These are phyloP conservation scores for Eufriesea mexicana DNA, from an alignment of 1,140 invertebrate species.

Conservation along the genomic window DNA sequence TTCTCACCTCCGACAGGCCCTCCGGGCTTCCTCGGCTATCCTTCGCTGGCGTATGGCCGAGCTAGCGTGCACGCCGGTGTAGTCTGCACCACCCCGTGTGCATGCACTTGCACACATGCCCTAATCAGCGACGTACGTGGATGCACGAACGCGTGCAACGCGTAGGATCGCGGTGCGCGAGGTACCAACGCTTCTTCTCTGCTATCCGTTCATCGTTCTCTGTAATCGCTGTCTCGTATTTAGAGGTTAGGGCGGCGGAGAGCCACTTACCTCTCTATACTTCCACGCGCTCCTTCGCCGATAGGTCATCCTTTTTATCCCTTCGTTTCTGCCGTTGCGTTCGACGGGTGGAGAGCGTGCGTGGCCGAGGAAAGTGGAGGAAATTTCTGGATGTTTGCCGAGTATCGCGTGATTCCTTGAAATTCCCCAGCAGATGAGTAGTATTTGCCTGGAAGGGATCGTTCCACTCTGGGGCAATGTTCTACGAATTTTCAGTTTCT, in stretches of 20 bases:
- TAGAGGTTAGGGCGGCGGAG: constrained; percentile 10
- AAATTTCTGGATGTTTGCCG: background rate
- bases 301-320: background rate
- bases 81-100: constrained; percentile 13
- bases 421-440: no score
- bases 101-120: constrained; percentile 1
- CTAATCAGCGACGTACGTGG: constrained; percentile 36
- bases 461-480: no score
- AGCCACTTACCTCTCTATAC: constrained; percentile 13
- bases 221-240: constrained; percentile 11
- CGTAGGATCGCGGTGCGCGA: constrained; percentile 30
- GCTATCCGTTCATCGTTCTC: constrained; percentile 43
- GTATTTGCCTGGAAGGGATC: no score
- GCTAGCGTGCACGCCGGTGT: constrained; percentile 10
- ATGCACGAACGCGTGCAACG: constrained; percentile 24
- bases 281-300: background rate
- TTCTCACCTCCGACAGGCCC: constrained; percentile 75
- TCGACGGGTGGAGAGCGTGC: no score
- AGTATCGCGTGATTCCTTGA: background rate
- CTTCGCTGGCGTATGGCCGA: constrained; percentile 49
- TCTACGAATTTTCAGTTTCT: no score
- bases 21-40: constrained; percentile 67
- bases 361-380: no score
- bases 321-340: background rate
- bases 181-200: constrained; percentile 14